These are phyloP conservation scores for Lophius piscatorius DNA, from an alignment of 2,113 vertebrate species.

Conservation along the genomic window DNA sequence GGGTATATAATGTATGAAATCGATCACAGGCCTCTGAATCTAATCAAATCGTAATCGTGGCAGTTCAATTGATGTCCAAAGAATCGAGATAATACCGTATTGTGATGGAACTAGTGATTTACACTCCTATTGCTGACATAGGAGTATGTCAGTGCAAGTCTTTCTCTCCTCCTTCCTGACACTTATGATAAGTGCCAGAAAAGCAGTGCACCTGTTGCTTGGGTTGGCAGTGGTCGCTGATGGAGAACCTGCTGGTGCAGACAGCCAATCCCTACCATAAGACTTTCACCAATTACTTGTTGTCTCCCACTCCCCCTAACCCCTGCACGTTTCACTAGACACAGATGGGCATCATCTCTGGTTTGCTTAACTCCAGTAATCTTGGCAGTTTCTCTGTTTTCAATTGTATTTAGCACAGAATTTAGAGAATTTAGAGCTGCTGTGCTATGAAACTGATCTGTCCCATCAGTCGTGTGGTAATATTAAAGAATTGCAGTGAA, in stretches of 20 bases:
- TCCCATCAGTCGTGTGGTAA: conserved; percentile 43
- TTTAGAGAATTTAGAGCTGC: conserved; percentile 45
- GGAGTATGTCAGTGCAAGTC: neutral
- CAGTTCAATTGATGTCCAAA: no score
- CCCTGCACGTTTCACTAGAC: neutral
- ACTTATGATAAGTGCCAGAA: conserved; percentile 58
- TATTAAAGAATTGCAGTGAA: conserved; percentile 37
- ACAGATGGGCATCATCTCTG: neutral
- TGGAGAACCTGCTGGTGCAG: conserved; percentile 13
- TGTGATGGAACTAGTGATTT: no score
- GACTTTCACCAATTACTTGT: conserved; percentile 14
- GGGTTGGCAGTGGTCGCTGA: conserved; percentile 6
- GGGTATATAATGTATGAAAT: no score
- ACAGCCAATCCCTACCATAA: conserved; percentile 16
- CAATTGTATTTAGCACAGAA: neutral
- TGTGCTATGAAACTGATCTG: conserved; percentile 60
- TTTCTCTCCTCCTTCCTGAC: conserved; percentile 24
- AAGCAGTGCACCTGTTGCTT: conserved; percentile 52
- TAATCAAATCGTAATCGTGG: no score
- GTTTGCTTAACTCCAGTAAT: conserved; percentile 22
- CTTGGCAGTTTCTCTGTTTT: conserved; percentile 29
- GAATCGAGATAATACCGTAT: no score
- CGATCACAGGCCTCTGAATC: no score
- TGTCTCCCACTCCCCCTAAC: neutral
- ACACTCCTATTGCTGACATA: neutral